Conservation (phyloP, 2,888 invertebrate genomes). For the Lagria hirta region DNA sequence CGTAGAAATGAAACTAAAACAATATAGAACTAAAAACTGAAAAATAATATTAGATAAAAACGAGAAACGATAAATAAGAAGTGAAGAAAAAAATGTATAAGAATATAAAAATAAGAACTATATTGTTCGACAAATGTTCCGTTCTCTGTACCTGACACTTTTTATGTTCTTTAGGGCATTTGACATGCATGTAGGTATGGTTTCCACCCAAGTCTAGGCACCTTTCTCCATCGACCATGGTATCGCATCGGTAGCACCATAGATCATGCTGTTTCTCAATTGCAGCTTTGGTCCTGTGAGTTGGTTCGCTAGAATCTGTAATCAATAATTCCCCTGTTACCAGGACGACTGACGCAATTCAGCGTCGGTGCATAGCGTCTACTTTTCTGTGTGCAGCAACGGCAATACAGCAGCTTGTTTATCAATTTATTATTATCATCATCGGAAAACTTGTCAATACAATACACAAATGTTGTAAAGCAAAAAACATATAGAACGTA, state of each 20-base stretch:
- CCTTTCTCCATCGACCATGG: slow-evolving; percentile 71
- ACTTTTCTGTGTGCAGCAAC: slow-evolving; percentile 21
- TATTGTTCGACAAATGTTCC: background rate
- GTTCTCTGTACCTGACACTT: slow-evolving; percentile 70
- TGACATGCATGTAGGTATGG: slow-evolving; percentile 64
- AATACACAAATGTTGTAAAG: too few species aligned
- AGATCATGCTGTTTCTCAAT: slow-evolving; percentile 76
- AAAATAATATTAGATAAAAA: too few species aligned
- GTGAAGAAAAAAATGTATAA: slow-evolving; percentile 5
- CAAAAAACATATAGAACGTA: too few species aligned
- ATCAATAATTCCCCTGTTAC: slow-evolving; percentile 42
- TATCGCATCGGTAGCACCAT: slow-evolving; percentile 80
- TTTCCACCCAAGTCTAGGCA: slow-evolving; percentile 69
- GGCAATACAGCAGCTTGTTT: slow-evolving; percentile 20
- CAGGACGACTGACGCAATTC: slow-evolving; percentile 33
- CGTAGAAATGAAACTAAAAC: too few species aligned
- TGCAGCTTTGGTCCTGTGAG: slow-evolving; percentile 78
- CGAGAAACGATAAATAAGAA: too few species aligned
- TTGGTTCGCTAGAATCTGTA: slow-evolving; percentile 41
- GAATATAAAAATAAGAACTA: background rate
- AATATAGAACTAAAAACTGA: too few species aligned
- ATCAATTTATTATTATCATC: slow-evolving; percentile 6
- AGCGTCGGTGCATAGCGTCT: too few species aligned
- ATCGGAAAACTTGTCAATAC: too few species aligned
- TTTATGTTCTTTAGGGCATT: slow-evolving; percentile 74